Evolutionary conservation across 2,113 vertebrate genomes (phyloP).

Genomic region (Scomber colias): DNA sequence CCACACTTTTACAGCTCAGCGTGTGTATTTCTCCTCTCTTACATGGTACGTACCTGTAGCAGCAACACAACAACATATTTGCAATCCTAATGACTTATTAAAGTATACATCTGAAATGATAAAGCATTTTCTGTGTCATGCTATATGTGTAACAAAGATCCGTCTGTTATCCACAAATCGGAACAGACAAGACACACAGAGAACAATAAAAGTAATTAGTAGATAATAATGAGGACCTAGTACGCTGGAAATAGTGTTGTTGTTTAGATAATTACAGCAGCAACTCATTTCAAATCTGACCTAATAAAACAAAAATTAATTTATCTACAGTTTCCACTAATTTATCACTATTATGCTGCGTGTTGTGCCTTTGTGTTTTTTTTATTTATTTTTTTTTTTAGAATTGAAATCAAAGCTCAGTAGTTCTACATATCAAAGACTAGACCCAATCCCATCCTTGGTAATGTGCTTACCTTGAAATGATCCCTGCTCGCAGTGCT

Average conservation of each 20-base stretch:
- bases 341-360: slow-evolving; percentile 55
- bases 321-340: slow-evolving; percentile 56
- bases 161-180: slow-evolving; percentile 61
- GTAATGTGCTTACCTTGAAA: slow-evolving; percentile 81
- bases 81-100: slow-evolving; percentile 30
- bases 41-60: background rate
- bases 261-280: slow-evolving; percentile 71
- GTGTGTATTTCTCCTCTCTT: background rate
- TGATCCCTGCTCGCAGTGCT: slow-evolving; percentile 71
- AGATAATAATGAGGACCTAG: slow-evolving; percentile 67
- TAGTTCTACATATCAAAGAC: slow-evolving; percentile 68
- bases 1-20: background rate
- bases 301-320: slow-evolving; percentile 70
- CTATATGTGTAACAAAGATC: slow-evolving; percentile 40
- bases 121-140: slow-evolving; percentile 26
- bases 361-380: slow-evolving; percentile 50
- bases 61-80: slow-evolving; percentile 9
- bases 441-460: slow-evolving; percentile 60
- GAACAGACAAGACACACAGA: slow-evolving; percentile 50
- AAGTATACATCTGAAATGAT: slow-evolving; percentile 40
- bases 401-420: slow-evolving; percentile 60
- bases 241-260: slow-evolving; percentile 60
- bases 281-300: slow-evolving; percentile 72
- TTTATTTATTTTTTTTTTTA: slow-evolving; percentile 5
- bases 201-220: slow-evolving; percentile 76